phyloP scores from a whole-genome alignment of 2,888 invertebrate genomes.

The Podabrus alpinus region DNA sequence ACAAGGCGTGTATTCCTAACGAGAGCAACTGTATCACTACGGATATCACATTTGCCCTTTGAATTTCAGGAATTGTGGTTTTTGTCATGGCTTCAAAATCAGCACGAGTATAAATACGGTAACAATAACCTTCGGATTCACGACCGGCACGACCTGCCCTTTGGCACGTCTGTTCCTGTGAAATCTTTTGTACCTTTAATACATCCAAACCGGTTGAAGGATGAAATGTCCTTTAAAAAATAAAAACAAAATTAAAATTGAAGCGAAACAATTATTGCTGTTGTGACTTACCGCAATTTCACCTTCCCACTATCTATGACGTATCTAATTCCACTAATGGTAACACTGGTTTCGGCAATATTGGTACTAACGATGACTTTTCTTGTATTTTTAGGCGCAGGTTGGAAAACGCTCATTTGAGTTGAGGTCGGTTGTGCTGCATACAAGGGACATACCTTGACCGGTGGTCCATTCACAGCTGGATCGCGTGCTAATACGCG shows the following conservation, averaged over 20 bases:
- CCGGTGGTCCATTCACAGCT: slow-evolving; percentile 64
- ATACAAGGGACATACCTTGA: slow-evolving; percentile 86
- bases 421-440: slow-evolving; percentile 86
- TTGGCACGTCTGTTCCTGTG: slow-evolving; percentile 93
- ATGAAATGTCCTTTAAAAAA: slow-evolving; percentile 68
- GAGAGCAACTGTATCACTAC: slow-evolving; percentile 84
- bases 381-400: slow-evolving; percentile 72
- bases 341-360: slow-evolving; percentile 97
- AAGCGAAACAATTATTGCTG: not conserved
- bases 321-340: slow-evolving; percentile 88
- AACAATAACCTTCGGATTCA: slow-evolving; percentile 82
- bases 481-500: slow-evolving; percentile 71
- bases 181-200: slow-evolving; percentile 78
- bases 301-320: slow-evolving; percentile 93
- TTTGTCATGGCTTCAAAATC: slow-evolving; percentile 74
- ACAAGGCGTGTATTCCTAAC: slow-evolving; percentile 77
- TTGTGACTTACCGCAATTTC: slow-evolving; percentile 72
- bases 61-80: slow-evolving; percentile 86
- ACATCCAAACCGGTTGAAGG: slow-evolving; percentile 82
- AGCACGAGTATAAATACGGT: slow-evolving; percentile 79
- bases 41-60: slow-evolving; percentile 67
- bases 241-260: not conserved
- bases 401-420: slow-evolving; percentile 85
- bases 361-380: slow-evolving; percentile 96
- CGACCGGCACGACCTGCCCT: slow-evolving; percentile 91